A percentile compares a stretch with the other conserved stretches of the same genome.
phyloP scores from a whole-genome alignment of 1,140 invertebrate species.

The Aphelenchoides fujianensis region DNA sequence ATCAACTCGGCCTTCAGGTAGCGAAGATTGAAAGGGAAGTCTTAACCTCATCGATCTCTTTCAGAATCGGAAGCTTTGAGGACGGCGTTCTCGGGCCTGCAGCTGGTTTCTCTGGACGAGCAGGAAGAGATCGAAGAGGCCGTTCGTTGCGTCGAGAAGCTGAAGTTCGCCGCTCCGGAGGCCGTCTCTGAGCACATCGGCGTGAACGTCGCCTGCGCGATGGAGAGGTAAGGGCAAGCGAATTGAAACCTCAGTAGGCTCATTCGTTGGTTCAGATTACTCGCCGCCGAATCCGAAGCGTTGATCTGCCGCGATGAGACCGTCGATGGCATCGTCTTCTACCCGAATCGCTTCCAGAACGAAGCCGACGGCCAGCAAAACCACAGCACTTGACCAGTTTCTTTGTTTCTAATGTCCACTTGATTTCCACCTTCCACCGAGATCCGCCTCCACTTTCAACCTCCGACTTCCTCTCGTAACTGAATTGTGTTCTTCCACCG shows the following conservation, averaged over 20 bases:
- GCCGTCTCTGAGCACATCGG: not conserved
- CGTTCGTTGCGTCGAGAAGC: not conserved
- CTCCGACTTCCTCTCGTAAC: too few relatives aligned
- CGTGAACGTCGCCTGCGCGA: not conserved
- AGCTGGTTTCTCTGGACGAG: not conserved
- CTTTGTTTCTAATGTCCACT: too few relatives aligned
- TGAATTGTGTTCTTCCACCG: too few relatives aligned
- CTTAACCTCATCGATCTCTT: not conserved
- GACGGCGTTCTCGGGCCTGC: conserved; percentile 1
- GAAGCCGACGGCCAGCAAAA: too few relatives aligned
- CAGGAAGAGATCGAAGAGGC: not conserved
- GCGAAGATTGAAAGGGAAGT: not conserved
- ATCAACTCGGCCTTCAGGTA: conserved; percentile 41
- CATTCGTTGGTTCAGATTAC: conserved; percentile 1
- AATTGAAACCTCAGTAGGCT: conserved; percentile 1
- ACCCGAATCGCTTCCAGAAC: not conserved
- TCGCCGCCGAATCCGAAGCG: conserved; percentile 4
- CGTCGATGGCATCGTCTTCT: not conserved
- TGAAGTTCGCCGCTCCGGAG: not conserved
- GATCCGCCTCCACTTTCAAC: too few relatives aligned
- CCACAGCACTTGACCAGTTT: too few relatives aligned
- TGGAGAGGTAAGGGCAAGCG: not conserved
- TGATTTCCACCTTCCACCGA: too few relatives aligned
- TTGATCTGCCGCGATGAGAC: conserved; percentile 3
- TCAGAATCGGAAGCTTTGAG: not conserved